Evolutionary conservation across 1,140 invertebrate genomes (phyloP).

Genomic region (Dryas iulia): DNA sequence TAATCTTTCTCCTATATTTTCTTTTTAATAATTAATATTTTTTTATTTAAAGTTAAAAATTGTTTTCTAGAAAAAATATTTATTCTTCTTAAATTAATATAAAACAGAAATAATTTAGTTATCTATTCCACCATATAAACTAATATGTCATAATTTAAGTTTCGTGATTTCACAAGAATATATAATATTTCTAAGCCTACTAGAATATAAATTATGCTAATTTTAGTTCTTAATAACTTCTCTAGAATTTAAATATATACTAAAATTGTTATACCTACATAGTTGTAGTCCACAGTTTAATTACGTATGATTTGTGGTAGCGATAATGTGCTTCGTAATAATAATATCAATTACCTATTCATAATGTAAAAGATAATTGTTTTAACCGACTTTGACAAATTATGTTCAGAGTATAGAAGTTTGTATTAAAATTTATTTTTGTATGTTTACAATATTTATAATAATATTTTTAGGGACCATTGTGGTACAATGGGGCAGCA

Average conservation of each 20-base stretch:
- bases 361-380: background rate
- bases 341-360: too few relatives aligned
- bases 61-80: too few relatives aligned
- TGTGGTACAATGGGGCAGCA: too few relatives aligned
- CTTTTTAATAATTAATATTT: too few relatives aligned
- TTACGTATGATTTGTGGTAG: background rate
- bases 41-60: too few relatives aligned
- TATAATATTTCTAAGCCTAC: background rate
- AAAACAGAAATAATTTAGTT: background rate
- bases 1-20: too few relatives aligned
- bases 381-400: background rate
- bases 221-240: background rate
- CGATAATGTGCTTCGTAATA: background rate
- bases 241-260: background rate
- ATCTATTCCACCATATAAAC: background rate
- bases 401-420: too few relatives aligned
- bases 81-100: too few relatives aligned
- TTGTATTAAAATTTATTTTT: too few relatives aligned
- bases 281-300: background rate
- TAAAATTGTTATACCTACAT: background rate
- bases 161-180: background rate
- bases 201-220: background rate
- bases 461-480: too few relatives aligned
- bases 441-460: too few relatives aligned
- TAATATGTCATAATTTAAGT: background rate